Percentiles rank a stretch among this genome's conserved stretches.
phyloP scores from a whole-genome alignment of 2,797 vertebrate species.

The Pangasius sanitwongsei region DNA sequence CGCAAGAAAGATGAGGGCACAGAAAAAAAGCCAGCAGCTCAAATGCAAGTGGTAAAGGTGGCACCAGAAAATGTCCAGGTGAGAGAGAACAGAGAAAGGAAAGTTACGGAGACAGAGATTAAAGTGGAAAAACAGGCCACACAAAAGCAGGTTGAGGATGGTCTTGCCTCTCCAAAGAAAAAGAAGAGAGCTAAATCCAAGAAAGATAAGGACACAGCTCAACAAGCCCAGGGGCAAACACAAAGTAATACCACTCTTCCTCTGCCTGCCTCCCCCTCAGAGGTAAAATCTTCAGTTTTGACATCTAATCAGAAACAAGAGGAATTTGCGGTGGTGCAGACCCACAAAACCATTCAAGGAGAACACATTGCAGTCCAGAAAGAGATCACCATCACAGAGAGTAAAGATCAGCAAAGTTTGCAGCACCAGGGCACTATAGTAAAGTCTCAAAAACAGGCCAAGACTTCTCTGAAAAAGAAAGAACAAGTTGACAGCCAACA shows the following conservation, averaged over 20 bases:
- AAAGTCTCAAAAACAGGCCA: constrained; percentile 67
- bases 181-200: constrained; percentile 77
- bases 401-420: constrained; percentile 63
- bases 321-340: constrained; percentile 57
- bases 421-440: constrained; percentile 59
- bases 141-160: constrained; percentile 60
- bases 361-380: constrained; percentile 62
- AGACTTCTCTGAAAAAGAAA: constrained; percentile 66
- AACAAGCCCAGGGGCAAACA: constrained; percentile 54
- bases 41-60: constrained; percentile 54
- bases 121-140: constrained; percentile 60
- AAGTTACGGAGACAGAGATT: constrained; percentile 37
- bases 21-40: constrained; percentile 55
- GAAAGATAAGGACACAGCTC: constrained; percentile 70
- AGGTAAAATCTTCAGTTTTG: constrained; percentile 55
- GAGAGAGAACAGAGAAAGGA: constrained; percentile 60
- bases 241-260: constrained; percentile 58
- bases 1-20: constrained; percentile 68
- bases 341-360: constrained; percentile 59
- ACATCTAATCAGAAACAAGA: constrained; percentile 61
- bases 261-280: constrained; percentile 28
- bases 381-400: constrained; percentile 63
- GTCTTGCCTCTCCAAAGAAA: constrained; percentile 55
- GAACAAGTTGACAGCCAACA: constrained; percentile 63
- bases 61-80: constrained; percentile 56